Evolutionary conservation across 2,888 invertebrate species (phyloP), one percentile per base, ranked within the genome.

Genomic region (Drosophila parthenogenetica): DNA sequence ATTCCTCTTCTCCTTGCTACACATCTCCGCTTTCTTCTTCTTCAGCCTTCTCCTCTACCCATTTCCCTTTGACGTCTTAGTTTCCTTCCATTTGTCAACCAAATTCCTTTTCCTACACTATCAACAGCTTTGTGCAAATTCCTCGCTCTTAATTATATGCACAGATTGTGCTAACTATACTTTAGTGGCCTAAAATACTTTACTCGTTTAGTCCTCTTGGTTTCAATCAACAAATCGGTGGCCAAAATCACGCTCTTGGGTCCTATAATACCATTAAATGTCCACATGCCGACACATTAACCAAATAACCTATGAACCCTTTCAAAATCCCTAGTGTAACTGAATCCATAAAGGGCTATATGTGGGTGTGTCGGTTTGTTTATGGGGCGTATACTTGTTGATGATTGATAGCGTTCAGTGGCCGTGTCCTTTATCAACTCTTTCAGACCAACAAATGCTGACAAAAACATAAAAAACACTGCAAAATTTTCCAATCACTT

Each of bases 321-420:
- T 69, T 65, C 35, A 8, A 7, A 8, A 11, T 46, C 2, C 32
- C 8, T 35, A 5, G 29, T 29, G 29, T 29, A 29, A 29, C 29
- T 29, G 29, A 5, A 29, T 29, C 29, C 29, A 29, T 29, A 29
- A 29, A 29, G 29, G 8, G 7, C 29, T 29, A 29, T 8, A 29
- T 29, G 35, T 63, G 45, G 54, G 67, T 51, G 46, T 64, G 62
- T 50, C 40, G 45, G 43, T 65, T 59, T 70, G 67, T 48, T 49
- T 29, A 53, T 42, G 51, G 53, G 61, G 64, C 70, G 64, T 77
- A 39, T 58, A 79, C 80, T 79, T 69, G 77, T 77, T 77, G 72
- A 78, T 82, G 80, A 82, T 85, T 79, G 80, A 82, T 82, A 60
- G 35, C 66, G 53, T 25, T 45, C 14, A 66, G 49, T 55, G 45